Base-by-base conservation (phyloP, 1,140 invertebrate species). In the Drosophila arawakana region DNA sequence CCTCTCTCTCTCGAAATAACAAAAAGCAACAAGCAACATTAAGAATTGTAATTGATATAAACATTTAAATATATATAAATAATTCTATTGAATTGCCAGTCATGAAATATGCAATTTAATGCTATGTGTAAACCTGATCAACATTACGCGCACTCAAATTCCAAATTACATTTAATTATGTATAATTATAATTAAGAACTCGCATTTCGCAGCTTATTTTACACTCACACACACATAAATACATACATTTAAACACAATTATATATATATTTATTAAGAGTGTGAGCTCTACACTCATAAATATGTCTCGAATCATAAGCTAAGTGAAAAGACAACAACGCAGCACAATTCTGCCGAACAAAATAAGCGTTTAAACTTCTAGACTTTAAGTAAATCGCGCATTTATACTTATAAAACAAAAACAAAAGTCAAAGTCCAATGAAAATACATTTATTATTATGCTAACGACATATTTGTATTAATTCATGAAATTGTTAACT, bases 141-240 rank as follows among this genome's bases (percentile, higher is more conserved):
- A 59, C 30, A 67, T 74, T 58, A 68, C 54, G 18, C 73, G 65
- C 72, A 77, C 76, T 86, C 76, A 62, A 89, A 86, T 86, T 86
- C 83, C 83, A 86, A 83, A 88, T 80, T 50, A 68, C 50, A 55
- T 70, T 11, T 81, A 90, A 54, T 75, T 67, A 69, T 54, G 73
- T 43, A 25, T n/a, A 68, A 41, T 47, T 59, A 66, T 57, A 54
- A 68, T 65, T 61, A 73, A 43, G 54, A 57, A 61, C 49, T 73
- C 54, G 52, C 37, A 41, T 7, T 35, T 50, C 8, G 30, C 49
- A 55, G 65, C 71, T 69, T 15, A 47, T 13, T 35, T 15, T 30
- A 65, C n/a, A 74, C 15, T 55, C 25, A 50, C 21, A 68, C 43
- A 59, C 2, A 68, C 47, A 59, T 37, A 75, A 41, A 21, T 7